These are phyloP conservation scores for Perithous albicinctus DNA, from an alignment of 2,888 invertebrate genomes.

Conservation along the genomic window DNA sequence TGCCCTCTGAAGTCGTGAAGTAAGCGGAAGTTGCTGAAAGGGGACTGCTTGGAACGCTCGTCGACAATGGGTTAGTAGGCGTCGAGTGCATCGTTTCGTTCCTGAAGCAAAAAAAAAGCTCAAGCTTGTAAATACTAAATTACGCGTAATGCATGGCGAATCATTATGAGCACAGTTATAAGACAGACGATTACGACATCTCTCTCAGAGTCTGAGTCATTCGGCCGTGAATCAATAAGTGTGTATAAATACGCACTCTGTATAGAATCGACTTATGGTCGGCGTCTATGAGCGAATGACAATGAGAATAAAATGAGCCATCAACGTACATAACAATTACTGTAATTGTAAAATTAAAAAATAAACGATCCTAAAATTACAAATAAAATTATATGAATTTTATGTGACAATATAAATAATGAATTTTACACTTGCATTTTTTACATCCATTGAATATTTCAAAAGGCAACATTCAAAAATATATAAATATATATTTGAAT, in stretches of 20 bases:
- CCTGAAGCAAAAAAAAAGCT: constrained; percentile 72
- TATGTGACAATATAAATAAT: too few relatives aligned
- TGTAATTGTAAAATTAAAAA: neutral
- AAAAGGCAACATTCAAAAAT: too few relatives aligned
- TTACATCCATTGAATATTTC: too few relatives aligned
- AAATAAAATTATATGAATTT: neutral
- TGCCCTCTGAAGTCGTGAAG: constrained; percentile 89
- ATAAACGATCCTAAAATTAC: neutral
- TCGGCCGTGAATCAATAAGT: constrained; percentile 45
- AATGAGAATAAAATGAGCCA: constrained; percentile 20
- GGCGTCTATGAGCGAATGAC: neutral
- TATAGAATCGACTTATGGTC: too few relatives aligned
- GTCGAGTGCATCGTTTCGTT: constrained; percentile 79
- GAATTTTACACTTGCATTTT: too few relatives aligned
- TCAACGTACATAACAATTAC: neutral
- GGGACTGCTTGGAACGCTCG: constrained; percentile 85
- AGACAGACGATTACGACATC: constrained; percentile 59
- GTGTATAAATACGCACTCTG: neutral
- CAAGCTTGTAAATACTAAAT: constrained; percentile 7
- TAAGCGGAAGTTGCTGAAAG: constrained; percentile 88
- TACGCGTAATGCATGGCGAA: too few relatives aligned
- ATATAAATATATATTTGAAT: too few relatives aligned
- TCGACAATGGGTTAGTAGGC: constrained; percentile 77
- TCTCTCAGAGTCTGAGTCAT: constrained; percentile 51
- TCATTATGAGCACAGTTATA: too few relatives aligned